Conservation (phyloP, 2,797 vertebrate species). For the Miichthys miiuy region DNA sequence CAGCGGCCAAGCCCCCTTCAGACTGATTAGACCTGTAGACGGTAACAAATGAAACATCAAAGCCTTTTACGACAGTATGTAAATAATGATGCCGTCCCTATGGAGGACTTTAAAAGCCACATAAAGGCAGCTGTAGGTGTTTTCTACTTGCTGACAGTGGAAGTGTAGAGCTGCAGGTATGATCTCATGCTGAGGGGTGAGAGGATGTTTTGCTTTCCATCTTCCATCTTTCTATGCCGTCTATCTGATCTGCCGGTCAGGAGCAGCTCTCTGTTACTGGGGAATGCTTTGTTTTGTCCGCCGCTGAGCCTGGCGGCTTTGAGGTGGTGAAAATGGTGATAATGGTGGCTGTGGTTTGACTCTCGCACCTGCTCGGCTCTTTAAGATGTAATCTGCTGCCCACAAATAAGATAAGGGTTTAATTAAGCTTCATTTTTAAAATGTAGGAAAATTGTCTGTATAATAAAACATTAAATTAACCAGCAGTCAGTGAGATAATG, state of each 20-base stretch:
- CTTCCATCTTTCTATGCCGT: slow-evolving; percentile 20
- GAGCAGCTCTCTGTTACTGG: background rate
- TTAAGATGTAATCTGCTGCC: slow-evolving; percentile 43
- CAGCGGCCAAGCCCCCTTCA: background rate
- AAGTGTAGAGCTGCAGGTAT: slow-evolving; percentile 15
- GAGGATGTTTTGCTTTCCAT: slow-evolving; percentile 68
- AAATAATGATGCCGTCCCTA: background rate
- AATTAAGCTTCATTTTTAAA: background rate
- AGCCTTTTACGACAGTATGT: slow-evolving; percentile 3
- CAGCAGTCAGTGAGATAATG: too few species aligned
- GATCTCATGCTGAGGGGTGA: slow-evolving; percentile 28
- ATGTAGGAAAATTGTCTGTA: background rate
- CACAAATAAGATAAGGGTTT: background rate
- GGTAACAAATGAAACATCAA: slow-evolving; percentile 48
- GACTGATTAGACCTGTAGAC: slow-evolving; percentile 40
- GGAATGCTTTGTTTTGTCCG: slow-evolving; percentile 60
- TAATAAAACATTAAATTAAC: too few species aligned
- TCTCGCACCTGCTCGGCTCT: slow-evolving; percentile 50
- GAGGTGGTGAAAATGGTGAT: slow-evolving; percentile 26
- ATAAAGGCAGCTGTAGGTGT: slow-evolving; percentile 30
- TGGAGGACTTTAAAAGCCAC: slow-evolving; percentile 5
- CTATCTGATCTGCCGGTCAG: slow-evolving; percentile 33
- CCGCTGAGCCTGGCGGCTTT: slow-evolving; percentile 51
- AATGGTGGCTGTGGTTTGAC: slow-evolving; percentile 15
- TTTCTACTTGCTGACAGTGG: slow-evolving; percentile 44